These are phyloP conservation scores for Plumapathes pennacea DNA, from an alignment of 92 coral and sea anemone species.

Conservation along the genomic window DNA sequence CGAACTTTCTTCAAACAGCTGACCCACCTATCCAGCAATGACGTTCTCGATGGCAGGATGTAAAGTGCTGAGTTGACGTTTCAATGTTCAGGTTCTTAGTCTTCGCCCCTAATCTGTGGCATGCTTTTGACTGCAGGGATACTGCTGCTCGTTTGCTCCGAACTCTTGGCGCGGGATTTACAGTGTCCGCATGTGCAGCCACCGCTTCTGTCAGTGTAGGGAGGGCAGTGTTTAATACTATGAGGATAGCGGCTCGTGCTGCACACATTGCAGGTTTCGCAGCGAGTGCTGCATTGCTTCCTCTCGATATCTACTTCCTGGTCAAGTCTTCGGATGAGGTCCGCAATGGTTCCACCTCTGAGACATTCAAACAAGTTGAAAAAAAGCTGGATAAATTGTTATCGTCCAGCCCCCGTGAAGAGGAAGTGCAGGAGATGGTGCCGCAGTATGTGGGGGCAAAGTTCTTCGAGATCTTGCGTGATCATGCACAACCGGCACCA, in stretches of 20 bases:
- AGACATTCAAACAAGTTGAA: constrained; percentile 16
- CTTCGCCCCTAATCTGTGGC: no score
- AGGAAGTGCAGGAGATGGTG: constrained; percentile 13
- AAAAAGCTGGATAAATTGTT: constrained; percentile 8
- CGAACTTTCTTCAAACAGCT: no score
- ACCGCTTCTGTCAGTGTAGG: constrained; percentile 26
- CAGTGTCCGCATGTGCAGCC: constrained; percentile 23
- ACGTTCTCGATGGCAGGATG: no score
- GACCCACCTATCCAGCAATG: no score
- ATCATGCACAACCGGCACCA: no score
- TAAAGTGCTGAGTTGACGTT: no score
- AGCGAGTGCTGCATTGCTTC: constrained; percentile 23
- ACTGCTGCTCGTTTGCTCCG: no score
- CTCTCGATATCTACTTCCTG: constrained; percentile 16
- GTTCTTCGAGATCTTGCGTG: constrained; percentile 27
- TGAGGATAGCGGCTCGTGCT: constrained; percentile 20
- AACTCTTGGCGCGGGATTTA: background rate
- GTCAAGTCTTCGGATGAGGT: constrained; percentile 33
- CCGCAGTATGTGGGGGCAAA: constrained; percentile 22
- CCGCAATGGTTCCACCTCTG: constrained; percentile 27
- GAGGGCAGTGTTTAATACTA: constrained; percentile 8
- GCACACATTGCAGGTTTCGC: constrained; percentile 27
- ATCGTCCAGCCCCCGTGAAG: constrained; percentile 17
- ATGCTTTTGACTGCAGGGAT: no score
- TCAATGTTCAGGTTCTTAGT: no score